Base-by-base conservation (phyloP, 2,888 invertebrate genomes). In the Microplitis deprimator region DNA sequence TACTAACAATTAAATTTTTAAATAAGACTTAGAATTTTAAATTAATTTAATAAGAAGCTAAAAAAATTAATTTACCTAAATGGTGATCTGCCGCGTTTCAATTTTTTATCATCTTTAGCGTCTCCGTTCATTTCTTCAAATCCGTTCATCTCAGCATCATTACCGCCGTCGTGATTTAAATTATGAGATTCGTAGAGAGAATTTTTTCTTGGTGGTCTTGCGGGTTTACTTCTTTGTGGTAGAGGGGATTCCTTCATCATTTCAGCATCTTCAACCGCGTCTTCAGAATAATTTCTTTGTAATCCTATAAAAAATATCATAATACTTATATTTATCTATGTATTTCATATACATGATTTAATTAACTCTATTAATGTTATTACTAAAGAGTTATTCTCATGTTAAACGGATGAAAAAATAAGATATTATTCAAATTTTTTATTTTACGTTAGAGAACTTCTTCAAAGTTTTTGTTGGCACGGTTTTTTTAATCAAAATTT, bases 61-160 rank as follows among this genome's bases (percentile, higher is more conserved):
- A 74, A 71, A 70, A 70, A 73, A 6, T 39, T 79, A 59, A 85
- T 90, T 91, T 89, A 95, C 94, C 95, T 95, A 90, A 98, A 98
- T 17, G 98, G 97, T 61, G 97, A 97, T 81, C 97, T 93, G 73
- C 97, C 97, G 8, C 97, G 91, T 87, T 94, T 93, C 1, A 74
- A 41, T 89, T 95, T 94, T 87, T 95, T 94, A 78, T 94, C 93
- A 83, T 94, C 93, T 83, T 94, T 93, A 6, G 93, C 92, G 73
- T 94, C 94, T 0, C 91, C 91, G 40, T 91, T 91, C 84, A 91
- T 90, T 7, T 94, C 92, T 62, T 94, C 93, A 86, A 94, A 93
- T 10, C 94, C 92, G 5, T 94, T 93, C 91, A 96, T 93, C 84
- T 96, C 95, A 1, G 60, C 74, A 81, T 96, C 96, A 82, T 95